Percentiles rank a stretch among this genome's conserved stretches.
Evolutionary conservation across 2,888 invertebrate genomes (phyloP).

Genomic region (Lagria hirta): DNA sequence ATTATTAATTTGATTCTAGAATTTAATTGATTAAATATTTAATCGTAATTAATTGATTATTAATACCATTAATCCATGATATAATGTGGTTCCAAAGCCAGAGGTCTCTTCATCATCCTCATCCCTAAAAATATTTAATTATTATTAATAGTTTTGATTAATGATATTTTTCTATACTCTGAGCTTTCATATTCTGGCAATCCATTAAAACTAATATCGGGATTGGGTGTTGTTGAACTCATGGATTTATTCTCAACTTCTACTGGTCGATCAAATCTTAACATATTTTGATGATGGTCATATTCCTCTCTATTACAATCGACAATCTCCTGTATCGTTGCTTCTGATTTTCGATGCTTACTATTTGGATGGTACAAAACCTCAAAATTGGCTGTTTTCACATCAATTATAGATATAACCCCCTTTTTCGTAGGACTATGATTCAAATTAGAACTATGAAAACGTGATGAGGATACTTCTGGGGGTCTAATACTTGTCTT

Average conservation of each 20-base stretch:
- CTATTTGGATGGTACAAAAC: constrained; percentile 51
- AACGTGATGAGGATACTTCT: constrained; percentile 1
- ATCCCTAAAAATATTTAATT: constrained; percentile 55
- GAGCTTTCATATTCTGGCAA: constrained; percentile 10
- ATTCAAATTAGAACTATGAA: constrained; percentile 1
- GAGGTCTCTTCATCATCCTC: constrained; percentile 62
- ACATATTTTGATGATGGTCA: constrained; percentile 10
- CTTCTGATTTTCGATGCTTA: constrained; percentile 31
- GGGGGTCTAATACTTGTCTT: constrained; percentile 25
- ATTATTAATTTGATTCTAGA: constrained; percentile 58
- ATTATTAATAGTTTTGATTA: constrained; percentile 11
- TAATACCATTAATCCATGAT: constrained; percentile 68
- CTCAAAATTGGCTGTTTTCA: constrained; percentile 70
- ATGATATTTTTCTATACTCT: constrained; percentile 12
- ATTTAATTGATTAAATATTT: constrained; percentile 10
- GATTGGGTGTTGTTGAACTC: too few relatives aligned
- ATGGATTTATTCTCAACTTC: too few relatives aligned
- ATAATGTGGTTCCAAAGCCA: constrained; percentile 70
- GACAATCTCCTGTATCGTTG: constrained; percentile 46
- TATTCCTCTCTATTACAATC: constrained; percentile 28
- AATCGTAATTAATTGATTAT: neutral
- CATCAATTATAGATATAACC: constrained; percentile 66
- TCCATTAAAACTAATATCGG: too few relatives aligned
- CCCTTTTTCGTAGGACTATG: constrained; percentile 28
- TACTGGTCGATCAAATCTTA: constrained; percentile 34